Conservation (phyloP, 1,140 invertebrate genomes). For the Notospermus geniculatus region DNA sequence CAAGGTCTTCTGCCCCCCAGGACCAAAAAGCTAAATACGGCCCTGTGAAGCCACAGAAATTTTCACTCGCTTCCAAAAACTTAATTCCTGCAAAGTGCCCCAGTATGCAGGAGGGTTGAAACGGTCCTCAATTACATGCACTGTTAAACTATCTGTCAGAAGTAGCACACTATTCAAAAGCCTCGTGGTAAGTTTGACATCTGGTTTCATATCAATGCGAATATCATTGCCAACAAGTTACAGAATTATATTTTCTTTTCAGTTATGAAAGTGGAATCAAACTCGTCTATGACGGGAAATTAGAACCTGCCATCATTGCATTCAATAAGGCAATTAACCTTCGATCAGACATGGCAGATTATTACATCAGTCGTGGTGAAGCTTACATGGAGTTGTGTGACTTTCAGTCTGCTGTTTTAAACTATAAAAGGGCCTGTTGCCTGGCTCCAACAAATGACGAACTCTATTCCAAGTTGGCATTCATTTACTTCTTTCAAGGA, state of each 20-base stretch:
- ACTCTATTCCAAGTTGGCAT: constrained; percentile 44
- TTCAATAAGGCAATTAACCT: constrained; percentile 46
- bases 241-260: no score
- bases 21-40: no score
- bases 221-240: no score
- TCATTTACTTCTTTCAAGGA: constrained; percentile 53
- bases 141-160: no score
- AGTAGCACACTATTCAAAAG: no score
- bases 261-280: constrained; percentile 39
- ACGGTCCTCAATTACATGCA: no score
- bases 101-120: no score
- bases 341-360: constrained; percentile 31
- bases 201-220: no score
- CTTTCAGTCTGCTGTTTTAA: constrained; percentile 53
- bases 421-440: constrained; percentile 50
- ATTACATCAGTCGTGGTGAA: constrained; percentile 43
- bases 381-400: constrained; percentile 46
- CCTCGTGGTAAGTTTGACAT: no score
- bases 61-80: no score
- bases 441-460: constrained; percentile 36
- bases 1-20: no score
- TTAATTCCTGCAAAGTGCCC: no score
- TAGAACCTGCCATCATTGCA: constrained; percentile 29
- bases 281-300: constrained; percentile 32
- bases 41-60: neutral